These are phyloP conservation scores for Nothobranchius kuhntae DNA, from an alignment of 2,113 vertebrate genomes.

Conservation along the genomic window DNA sequence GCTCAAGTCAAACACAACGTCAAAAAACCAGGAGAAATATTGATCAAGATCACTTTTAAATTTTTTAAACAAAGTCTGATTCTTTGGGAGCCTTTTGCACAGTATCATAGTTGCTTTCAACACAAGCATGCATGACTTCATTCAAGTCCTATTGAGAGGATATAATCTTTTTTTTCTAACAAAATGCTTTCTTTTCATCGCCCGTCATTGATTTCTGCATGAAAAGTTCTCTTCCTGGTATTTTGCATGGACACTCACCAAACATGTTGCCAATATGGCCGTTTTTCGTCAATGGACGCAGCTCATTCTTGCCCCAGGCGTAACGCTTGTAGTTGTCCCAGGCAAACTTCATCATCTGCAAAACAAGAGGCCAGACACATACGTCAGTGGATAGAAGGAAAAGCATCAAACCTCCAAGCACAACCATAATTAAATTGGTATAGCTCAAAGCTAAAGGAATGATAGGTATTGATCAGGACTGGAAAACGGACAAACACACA, in stretches of 20 bases:
- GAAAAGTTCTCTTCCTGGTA: slow-evolving; percentile 1
- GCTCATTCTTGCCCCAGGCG: slow-evolving; percentile 94
- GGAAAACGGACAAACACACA: slow-evolving; percentile 54
- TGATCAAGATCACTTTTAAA: no score
- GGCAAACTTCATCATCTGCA: slow-evolving; percentile 98
- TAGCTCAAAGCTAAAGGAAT: slow-evolving; percentile 44
- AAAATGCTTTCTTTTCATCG: background rate
- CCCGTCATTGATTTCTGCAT: background rate
- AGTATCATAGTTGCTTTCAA: no score
- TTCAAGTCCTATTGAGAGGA: background rate
- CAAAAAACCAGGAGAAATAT: background rate
- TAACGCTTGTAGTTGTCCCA: slow-evolving; percentile 95
- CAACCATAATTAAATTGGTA: slow-evolving; percentile 51
- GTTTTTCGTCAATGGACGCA: slow-evolving; percentile 89
- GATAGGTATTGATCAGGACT: slow-evolving; percentile 60
- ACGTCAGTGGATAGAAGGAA: slow-evolving; percentile 35
- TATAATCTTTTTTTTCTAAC: background rate
- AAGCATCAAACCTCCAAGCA: slow-evolving; percentile 7
- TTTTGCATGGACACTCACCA: slow-evolving; percentile 82
- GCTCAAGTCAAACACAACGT: no score
- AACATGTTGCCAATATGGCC: slow-evolving; percentile 96
- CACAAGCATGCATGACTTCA: background rate
- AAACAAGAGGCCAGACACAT: slow-evolving; percentile 36
- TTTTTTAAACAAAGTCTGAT: no score
- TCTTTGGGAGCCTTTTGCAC: no score